Base-by-base conservation (phyloP, 2,888 invertebrate genomes). In the Monopis laevigella region DNA sequence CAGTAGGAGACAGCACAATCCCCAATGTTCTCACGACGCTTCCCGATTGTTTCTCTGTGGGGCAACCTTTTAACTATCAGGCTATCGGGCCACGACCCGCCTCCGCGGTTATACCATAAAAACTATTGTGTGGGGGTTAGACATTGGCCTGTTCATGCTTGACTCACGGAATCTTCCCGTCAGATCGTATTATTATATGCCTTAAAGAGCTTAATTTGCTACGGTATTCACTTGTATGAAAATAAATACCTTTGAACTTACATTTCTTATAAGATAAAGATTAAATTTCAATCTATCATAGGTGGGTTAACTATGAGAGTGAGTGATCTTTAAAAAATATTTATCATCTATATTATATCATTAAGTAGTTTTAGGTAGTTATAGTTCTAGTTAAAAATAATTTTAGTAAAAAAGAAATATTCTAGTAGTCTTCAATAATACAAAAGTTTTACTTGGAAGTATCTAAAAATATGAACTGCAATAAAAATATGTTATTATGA, bases 51-150 rank as follows among this genome's bases (percentile, higher is more conserved):
- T 70, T 61, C 35, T 26, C 29, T 58, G 59, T 13, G 17, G 36
- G 36, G 36, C 62, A 68, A 67, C 46, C 47, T 46, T 50, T 46
- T 45, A 46, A 46, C 73, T 67, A 71, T 68, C 65, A 50, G 62
- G 59, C 63, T 72, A 72, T 68, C 67, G 59, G 71, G 65, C 67
- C 68, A 62, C 65, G 73, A 71, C 71, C 70, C 62, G 28, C 40
- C 40, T 27, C 40, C 29, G 40, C 54, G 50, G 51, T 60, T 49
- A 49, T 38, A 18, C 17, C 14, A 27, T 39, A 26, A 36, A 42
- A 32, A 63, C 54, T 52, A 49, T 54, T 51, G 19, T 48, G 45
- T 50, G 46, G 51, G 56, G 54, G 54, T 54, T 56, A 53, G 54
- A 55, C 54, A 55, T 29, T 29, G 14, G 29, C 12, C 29, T 14